Base-by-base conservation (phyloP, 37 sponge, comb jelly and placozoan species). In the Beroe forskalii region DNA sequence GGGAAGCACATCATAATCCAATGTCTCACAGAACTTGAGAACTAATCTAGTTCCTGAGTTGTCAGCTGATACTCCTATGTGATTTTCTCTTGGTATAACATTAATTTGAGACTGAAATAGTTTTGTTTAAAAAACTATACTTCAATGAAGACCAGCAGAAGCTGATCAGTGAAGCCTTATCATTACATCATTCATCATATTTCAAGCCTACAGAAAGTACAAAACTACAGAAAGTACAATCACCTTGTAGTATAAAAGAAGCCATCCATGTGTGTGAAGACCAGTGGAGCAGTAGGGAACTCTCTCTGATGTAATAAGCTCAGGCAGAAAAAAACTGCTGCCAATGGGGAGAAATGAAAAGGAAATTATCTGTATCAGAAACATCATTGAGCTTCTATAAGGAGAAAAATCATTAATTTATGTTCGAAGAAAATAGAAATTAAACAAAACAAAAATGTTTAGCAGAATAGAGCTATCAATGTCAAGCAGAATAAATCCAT, bases 171-270 rank as follows among this genome's bases (percentile, higher is more conserved):
- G n/a, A n/a, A n/a, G n/a, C n/a, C n/a, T n/a, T n/a, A n/a, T n/a
- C n/a, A n/a, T n/a, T n/a, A n/a, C n/a, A 48, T 48, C 55, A 48
- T 48, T 48, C 55, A 17, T 12, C 12, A 17, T 48, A 48, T 12
- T 17, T 48, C n/a, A n/a, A n/a, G n/a, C n/a, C n/a, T n/a, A n/a
- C n/a, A n/a, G n/a, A n/a, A n/a, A n/a, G n/a, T n/a, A n/a, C n/a
- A n/a, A n/a, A n/a, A n/a, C n/a, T n/a, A n/a, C n/a, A n/a, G n/a
- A n/a, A n/a, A n/a, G n/a, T n/a, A n/a, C n/a, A n/a, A n/a, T n/a
- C n/a, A 69, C 72, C 72, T 69, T 32, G 32, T 69, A 69, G 17
- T 69, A 69, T 14, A 35, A 69, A 2, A 69, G 72, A 1, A 69
- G 38, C 72, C 72, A 69, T 1, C 72, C 72, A 33, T 69, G 72